Percentiles rank a stretch among this genome's conserved stretches.
Conservation (phyloP, 2,113 vertebrate species). For the Menura novaehollandiae region DNA sequence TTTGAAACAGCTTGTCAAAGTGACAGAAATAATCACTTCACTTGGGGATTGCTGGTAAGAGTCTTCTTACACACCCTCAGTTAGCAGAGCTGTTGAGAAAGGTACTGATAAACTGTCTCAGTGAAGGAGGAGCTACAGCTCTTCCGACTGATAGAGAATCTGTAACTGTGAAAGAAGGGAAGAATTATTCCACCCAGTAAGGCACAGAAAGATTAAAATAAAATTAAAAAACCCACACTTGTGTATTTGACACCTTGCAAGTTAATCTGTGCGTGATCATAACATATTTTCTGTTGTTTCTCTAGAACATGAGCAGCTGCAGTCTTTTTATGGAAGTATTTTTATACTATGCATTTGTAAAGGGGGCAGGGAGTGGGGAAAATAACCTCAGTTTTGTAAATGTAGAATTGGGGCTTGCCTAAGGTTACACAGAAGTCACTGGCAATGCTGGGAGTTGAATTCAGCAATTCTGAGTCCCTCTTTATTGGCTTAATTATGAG, state of each 20-base stretch:
- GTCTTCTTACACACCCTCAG: neutral
- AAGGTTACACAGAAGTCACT: neutral
- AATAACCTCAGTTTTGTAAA: neutral
- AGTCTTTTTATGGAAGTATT: neutral
- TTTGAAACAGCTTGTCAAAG: neutral
- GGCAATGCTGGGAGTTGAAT: neutral
- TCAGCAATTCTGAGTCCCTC: neutral
- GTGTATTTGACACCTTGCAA: neutral
- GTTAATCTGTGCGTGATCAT: neutral
- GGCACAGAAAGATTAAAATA: neutral
- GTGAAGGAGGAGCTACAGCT: neutral
- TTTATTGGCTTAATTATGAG: neutral
- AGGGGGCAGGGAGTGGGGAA: neutral
- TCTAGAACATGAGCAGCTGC: neutral
- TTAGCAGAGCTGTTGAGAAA: neutral
- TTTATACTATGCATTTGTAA: neutral
- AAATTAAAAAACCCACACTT: neutral
- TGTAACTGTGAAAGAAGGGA: neutral
- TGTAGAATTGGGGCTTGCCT: neutral
- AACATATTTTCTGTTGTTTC: neutral
- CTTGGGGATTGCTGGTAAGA: neutral
- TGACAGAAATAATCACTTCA: neutral
- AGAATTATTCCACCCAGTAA: neutral
- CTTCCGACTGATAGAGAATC: neutral
- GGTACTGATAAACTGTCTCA: neutral